Percentiles rank a stretch among this genome's conserved stretches.
Conservation (phyloP, 2,113 vertebrate genomes). For the Pelvicachromis taeniatus region DNA sequence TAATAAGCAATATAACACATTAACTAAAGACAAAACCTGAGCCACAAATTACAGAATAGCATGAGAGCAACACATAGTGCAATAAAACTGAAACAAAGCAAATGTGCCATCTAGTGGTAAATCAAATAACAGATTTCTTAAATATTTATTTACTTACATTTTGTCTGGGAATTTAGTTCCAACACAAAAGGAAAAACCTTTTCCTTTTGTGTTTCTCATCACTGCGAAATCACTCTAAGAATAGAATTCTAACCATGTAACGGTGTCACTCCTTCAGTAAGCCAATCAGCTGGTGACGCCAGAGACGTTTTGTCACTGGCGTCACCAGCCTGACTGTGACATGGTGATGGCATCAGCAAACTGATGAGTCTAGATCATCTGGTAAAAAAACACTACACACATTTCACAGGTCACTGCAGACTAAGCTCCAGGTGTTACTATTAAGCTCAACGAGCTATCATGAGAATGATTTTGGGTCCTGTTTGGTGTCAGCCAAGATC, state of each 20-base stretch:
- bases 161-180: neutral
- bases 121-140: neutral
- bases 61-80: neutral
- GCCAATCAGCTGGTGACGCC: constrained; percentile 51
- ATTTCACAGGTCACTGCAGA: neutral
- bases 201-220: neutral
- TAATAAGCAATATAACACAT: neutral
- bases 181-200: neutral
- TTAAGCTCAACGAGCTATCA: neutral
- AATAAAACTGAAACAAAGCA: neutral
- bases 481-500: neutral
- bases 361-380: constrained; percentile 1
- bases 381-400: neutral
- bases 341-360: constrained; percentile 4
- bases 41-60: neutral
- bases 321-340: neutral
- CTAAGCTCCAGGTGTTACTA: neutral
- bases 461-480: neutral
- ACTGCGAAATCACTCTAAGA: neutral
- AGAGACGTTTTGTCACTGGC: neutral
- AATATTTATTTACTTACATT: neutral
- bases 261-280: constrained; percentile 29
- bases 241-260: constrained; percentile 22
- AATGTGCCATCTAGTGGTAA: constrained; percentile 53
- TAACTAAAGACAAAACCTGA: neutral